A percentile compares a stretch with the other conserved stretches of the same genome.
phyloP scores from a whole-genome alignment of 2,888 invertebrate genomes.

The Phalangium opilio region DNA sequence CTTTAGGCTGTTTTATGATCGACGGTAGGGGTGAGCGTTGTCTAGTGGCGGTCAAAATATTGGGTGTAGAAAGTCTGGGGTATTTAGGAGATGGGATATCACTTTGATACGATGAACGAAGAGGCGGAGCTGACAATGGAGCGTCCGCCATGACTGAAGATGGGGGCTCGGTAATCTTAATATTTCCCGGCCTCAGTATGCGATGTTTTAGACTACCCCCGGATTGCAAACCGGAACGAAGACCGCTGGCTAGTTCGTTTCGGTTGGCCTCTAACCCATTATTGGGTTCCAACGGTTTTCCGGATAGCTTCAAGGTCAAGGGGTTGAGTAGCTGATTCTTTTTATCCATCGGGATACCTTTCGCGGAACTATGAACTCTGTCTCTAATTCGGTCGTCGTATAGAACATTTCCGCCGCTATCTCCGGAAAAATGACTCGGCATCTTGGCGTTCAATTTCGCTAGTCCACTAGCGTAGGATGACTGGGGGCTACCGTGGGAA shows the following conservation, averaged over 20 bases:
- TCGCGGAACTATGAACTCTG: too few species aligned
- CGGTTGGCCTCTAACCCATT: too few species aligned
- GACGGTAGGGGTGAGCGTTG: conserved; percentile 14
- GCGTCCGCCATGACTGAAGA: conserved; percentile 20
- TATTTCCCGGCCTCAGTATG: conserved; percentile 38
- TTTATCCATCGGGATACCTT: too few species aligned
- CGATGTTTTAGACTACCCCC: conserved; percentile 44
- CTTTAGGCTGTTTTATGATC: conserved; percentile 7
- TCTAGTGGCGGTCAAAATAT: conserved; percentile 9
- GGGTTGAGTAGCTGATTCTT: too few species aligned
- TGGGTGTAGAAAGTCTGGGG: conserved; percentile 21
- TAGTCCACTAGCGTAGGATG: neutral
- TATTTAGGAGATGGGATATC: conserved; percentile 26
- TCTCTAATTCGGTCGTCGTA: too few species aligned
- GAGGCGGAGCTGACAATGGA: conserved; percentile 18
- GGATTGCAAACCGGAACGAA: conserved; percentile 41
- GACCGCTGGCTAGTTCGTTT: conserved; percentile 27
- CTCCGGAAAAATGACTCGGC: too few species aligned
- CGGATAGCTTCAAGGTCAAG: too few species aligned
- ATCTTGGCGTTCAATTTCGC: too few species aligned
- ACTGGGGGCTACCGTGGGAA: conserved; percentile 6
- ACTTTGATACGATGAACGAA: conserved; percentile 10
- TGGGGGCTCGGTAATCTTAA: conserved; percentile 16
- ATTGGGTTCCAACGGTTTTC: too few species aligned
- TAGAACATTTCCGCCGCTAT: too few species aligned